Conservation (phyloP, 2,797 vertebrate genomes). For the Synanceia verrucosa region DNA sequence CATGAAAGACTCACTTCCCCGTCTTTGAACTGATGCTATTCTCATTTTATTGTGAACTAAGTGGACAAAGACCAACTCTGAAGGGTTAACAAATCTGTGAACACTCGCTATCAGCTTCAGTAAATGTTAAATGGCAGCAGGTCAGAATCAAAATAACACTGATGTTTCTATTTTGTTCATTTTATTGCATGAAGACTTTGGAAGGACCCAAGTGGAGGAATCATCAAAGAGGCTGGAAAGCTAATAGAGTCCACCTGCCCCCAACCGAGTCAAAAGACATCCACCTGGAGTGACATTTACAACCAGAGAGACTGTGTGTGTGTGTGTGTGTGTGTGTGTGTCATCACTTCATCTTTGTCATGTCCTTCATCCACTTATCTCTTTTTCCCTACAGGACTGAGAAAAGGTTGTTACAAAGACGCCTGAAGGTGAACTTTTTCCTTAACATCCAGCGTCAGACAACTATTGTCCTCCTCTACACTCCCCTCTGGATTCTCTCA, state of each 20-base stretch:
- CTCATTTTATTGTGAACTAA: not conserved
- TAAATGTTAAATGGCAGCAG: not conserved
- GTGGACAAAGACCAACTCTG: not conserved
- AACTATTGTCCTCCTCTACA: not conserved
- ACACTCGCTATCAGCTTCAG: not conserved
- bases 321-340: not conserved
- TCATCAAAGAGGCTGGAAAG: conserved; percentile 48
- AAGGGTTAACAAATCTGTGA: not conserved
- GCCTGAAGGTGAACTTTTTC: not conserved
- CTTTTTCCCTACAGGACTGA: conserved; percentile 8
- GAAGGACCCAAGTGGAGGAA: not conserved
- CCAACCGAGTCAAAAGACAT: conserved; percentile 57
- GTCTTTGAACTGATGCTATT: not conserved
- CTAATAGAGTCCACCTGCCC: conserved; percentile 40
- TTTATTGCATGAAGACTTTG: conserved; percentile 3
- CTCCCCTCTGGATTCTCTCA: conserved; percentile 4
- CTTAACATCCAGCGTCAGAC: not conserved
- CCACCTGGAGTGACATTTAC: conserved; percentile 56
- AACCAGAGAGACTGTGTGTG: conserved; percentile 14
- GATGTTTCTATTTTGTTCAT: not conserved
- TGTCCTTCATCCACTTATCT: conserved; percentile 16
- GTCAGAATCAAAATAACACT: not conserved
- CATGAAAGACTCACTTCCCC: not conserved
- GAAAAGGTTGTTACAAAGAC: not conserved
- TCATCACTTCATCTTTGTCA: conserved; percentile 12